Percentiles rank a stretch among this genome's conserved stretches.
These are phyloP conservation scores for Globodera ellingtonae DNA, from an alignment of 1,140 invertebrate genomes.

Conservation along the genomic window DNA sequence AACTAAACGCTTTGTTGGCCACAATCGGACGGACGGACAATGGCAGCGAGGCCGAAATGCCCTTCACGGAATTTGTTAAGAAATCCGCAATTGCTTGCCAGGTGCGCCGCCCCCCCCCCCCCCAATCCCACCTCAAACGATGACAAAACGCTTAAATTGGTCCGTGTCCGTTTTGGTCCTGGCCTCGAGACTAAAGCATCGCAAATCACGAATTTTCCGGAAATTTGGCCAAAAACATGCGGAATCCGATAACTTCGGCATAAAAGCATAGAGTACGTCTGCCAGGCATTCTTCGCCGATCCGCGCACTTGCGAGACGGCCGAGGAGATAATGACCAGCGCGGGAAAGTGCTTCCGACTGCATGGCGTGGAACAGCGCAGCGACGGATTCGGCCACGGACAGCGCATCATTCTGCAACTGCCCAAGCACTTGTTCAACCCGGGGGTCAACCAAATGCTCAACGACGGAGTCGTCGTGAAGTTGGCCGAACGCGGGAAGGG, in stretches of 20 bases:
- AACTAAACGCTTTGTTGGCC: conserved; percentile 32
- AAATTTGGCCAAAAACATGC: no score
- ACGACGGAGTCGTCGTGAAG: conserved; percentile 57
- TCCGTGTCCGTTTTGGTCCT: no score
- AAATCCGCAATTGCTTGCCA: conserved; percentile 31
- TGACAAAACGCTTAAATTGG: no score
- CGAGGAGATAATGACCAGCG: conserved; percentile 58
- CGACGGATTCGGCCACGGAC: conserved; percentile 52
- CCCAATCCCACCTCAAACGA: conserved; percentile 28
- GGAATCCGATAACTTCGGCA: no score
- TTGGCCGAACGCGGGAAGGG: conserved; percentile 50
- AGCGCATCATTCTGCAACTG: conserved; percentile 44
- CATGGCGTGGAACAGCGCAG: conserved; percentile 40
- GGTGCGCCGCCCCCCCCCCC: background rate
- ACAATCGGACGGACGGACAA: conserved; percentile 19
- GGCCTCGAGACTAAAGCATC: no score
- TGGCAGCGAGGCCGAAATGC: background rate
- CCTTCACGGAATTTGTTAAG: conserved; percentile 38
- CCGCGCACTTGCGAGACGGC: conserved; percentile 39
- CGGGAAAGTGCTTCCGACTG: conserved; percentile 54
- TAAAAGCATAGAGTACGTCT: background rate
- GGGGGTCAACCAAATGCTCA: conserved; percentile 58
- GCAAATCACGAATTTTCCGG: no score
- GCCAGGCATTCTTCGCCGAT: conserved; percentile 52
- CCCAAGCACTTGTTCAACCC: conserved; percentile 53